Conservation (phyloP, 2,797 vertebrate species). For the Lycodopsis pacificus region DNA sequence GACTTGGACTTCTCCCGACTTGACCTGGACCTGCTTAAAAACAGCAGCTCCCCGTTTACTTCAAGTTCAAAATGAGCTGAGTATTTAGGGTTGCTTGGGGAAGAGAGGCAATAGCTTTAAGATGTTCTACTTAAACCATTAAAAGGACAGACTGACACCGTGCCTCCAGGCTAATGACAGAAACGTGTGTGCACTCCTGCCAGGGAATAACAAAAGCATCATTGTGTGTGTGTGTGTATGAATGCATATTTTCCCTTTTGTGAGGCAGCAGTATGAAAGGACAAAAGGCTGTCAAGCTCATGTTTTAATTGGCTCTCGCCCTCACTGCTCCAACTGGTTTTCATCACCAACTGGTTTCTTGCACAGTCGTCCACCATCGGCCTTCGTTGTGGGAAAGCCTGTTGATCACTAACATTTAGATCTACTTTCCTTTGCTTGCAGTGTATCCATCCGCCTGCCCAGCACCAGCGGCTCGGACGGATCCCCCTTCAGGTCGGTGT, state of each 20-base stretch:
- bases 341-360: constrained; percentile 64
- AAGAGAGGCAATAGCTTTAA: constrained; percentile 33
- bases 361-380: constrained; percentile 20
- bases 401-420: constrained; percentile 56
- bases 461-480: constrained; percentile 95
- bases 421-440: constrained; percentile 69
- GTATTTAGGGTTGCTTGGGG: constrained; percentile 15
- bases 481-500: constrained; percentile 91
- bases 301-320: constrained; percentile 62
- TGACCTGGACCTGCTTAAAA: constrained; percentile 16
- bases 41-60: constrained; percentile 24
- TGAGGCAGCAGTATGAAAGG: constrained; percentile 47
- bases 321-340: constrained; percentile 78
- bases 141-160: constrained; percentile 45
- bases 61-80: background rate
- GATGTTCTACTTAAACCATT: constrained; percentile 46
- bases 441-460: constrained; percentile 96
- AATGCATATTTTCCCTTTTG: constrained; percentile 49
- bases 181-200: constrained; percentile 36
- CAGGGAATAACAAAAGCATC: constrained; percentile 14
- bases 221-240: constrained; percentile 32
- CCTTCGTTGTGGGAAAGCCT: constrained; percentile 61
- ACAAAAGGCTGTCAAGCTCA: constrained; percentile 44
- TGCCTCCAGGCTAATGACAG: constrained; percentile 46
- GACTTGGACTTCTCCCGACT: background rate